Base-by-base conservation (phyloP, 2,888 invertebrate species). In the Aleiodes testaceus region DNA sequence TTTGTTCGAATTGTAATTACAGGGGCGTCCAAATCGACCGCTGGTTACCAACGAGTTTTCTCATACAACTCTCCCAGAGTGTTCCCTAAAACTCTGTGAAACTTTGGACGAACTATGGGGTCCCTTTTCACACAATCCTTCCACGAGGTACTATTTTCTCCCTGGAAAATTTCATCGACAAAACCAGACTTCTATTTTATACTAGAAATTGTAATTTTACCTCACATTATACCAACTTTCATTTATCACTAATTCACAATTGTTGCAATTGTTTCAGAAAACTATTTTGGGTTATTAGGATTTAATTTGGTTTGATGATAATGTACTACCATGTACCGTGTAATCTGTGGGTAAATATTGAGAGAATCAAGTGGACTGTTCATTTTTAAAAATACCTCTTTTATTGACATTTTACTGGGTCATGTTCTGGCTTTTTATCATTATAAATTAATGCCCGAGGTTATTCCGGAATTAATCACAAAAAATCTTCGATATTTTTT, bases 1-100 rank as follows among this genome's bases (percentile, higher is more conserved):
- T 86, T 84, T 82, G 83, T 83, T 83, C 84, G 83, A 85, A 85
- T 85, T 82, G 84, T 85, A 86, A 87, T 87, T 86, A 85, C 85
- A 80, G 79, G 74, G 55, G 55, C 55, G 44, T 61, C 70, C 76
- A 80, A 80, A 83, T 82, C 81, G 82, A 76, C 70, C 79, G 78
- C 76, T 78, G 77, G 77, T 79, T 76, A 77, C 75, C 75, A 79
- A 81, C 75, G 81, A 78, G 78, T 78, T 80, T 76, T 74, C 70
- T 44, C 16, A n/a, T 47, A 44, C 61, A 44, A 61, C 61, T 44
- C 18, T 42, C 47, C 47, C 26, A 45, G 22, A 47, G 73, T 67
- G 71, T 73, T 72, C 72, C 72, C 72, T 75, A 73, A 75, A 77
- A 75, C 52, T 53, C 55, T n/a, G 11, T 22, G 49, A 70, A 72